phyloP scores from a whole-genome alignment of 2,797 vertebrate genomes.

The Xiphophorus birchmanni region DNA sequence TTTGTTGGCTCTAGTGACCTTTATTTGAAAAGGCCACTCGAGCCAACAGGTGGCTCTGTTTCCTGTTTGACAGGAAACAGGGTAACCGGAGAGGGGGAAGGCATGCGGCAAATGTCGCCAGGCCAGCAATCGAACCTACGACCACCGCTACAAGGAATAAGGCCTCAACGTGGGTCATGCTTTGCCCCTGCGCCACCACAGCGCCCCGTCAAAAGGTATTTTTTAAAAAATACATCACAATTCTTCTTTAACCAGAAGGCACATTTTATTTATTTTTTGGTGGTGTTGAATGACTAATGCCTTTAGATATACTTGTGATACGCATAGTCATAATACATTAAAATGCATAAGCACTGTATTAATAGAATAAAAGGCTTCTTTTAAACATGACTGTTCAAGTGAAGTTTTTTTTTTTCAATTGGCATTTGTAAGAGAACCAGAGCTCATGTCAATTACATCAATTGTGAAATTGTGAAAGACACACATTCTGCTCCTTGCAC shows the following conservation, averaged over 20 bases:
- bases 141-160: too few relatives aligned
- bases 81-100: too few relatives aligned
- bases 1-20: too few relatives aligned
- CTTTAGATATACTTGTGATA: not conserved
- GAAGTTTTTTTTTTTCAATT: not conserved
- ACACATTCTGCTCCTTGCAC: not conserved
- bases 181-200: too few relatives aligned
- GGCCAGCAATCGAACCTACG: too few relatives aligned
- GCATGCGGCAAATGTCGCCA: too few relatives aligned
- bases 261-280: not conserved
- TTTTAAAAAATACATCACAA: not conserved
- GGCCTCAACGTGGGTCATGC: too few relatives aligned
- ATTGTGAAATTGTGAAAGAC: not conserved
- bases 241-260: not conserved
- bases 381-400: not conserved
- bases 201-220: not conserved
- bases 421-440: not conserved
- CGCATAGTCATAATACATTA: not conserved
- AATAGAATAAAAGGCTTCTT: not conserved
- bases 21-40: too few relatives aligned
- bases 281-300: not conserved
- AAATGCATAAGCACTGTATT: not conserved
- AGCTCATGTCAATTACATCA: not conserved
- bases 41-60: too few relatives aligned
- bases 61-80: too few relatives aligned